A percentile compares a stretch with the other conserved stretches of the same genome.
These are phyloP conservation scores for Pollimyrus isidori DNA, from an alignment of 2,113 vertebrate genomes.

Conservation along the genomic window DNA sequence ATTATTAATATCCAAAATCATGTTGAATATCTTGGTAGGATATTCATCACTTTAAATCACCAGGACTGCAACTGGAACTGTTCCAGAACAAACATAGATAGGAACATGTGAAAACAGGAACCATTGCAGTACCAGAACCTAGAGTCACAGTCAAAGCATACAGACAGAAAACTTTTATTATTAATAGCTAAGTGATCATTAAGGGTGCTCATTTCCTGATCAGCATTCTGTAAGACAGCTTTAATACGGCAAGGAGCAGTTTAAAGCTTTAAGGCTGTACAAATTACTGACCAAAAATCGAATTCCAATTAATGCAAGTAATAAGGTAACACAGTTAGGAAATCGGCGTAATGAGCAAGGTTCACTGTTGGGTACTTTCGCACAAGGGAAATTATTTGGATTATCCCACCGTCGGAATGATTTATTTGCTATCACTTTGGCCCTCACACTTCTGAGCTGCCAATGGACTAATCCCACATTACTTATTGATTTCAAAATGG, in stretches of 20 bases:
- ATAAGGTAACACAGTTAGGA: not conserved
- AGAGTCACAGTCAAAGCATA: not conserved
- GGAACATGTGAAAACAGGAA: not conserved
- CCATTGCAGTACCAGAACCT: not conserved
- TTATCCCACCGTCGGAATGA: not conserved
- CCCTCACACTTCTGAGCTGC: not conserved
- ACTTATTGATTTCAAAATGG: not conserved
- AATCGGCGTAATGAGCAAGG: not conserved
- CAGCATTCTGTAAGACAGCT: not conserved
- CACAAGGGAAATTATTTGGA: not conserved
- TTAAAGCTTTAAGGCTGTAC: not conserved
- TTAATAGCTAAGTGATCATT: not conserved
- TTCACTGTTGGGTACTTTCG: not conserved
- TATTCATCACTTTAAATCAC: not conserved
- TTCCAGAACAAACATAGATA: not conserved
- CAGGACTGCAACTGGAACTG: not conserved
- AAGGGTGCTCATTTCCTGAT: not conserved
- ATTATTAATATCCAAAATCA: not conserved
- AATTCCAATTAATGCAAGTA: not conserved
- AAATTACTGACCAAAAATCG: not conserved
- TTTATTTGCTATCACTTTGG: not conserved
- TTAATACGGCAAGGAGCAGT: not conserved
- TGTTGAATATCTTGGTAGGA: not conserved
- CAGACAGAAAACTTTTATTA: not conserved
- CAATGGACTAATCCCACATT: not conserved